A percentile compares a stretch with the other conserved stretches of the same genome.
phyloP scores from a whole-genome alignment of 2,888 invertebrate genomes.

The Hirtodrosophila cameraria region DNA sequence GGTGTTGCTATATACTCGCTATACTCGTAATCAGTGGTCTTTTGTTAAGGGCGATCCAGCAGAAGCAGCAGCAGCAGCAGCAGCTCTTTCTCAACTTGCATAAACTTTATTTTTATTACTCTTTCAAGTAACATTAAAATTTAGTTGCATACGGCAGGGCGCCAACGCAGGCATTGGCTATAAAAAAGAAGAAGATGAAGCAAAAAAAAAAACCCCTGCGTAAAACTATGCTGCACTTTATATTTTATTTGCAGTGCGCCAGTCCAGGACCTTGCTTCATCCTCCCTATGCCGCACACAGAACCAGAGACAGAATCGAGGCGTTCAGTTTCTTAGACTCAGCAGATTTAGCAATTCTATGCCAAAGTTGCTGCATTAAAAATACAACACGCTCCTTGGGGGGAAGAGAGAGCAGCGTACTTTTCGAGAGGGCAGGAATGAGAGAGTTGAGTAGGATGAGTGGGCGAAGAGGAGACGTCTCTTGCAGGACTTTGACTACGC shows the following conservation, averaged over 20 bases:
- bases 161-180: slow-evolving; percentile 38
- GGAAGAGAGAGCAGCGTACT: slow-evolving; percentile 4
- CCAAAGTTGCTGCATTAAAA: slow-evolving; percentile 75
- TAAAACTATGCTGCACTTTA: slow-evolving; percentile 72
- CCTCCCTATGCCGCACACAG: slow-evolving; percentile 20
- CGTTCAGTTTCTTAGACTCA: slow-evolving; percentile 71
- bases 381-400: slow-evolving; percentile 53
- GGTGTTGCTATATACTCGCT: slow-evolving; percentile 27
- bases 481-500: slow-evolving; percentile 19
- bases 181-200: no score
- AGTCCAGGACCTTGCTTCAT: slow-evolving; percentile 31
- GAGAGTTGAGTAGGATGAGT: no score
- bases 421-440: neutral
- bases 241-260: slow-evolving; percentile 65
- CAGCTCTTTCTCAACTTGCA: slow-evolving; percentile 66
- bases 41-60: slow-evolving; percentile 40
- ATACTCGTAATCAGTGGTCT: slow-evolving; percentile 45
- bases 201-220: slow-evolving; percentile 53
- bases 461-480: neutral
- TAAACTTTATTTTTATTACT: slow-evolving; percentile 78
- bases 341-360: slow-evolving; percentile 78
- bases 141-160: slow-evolving; percentile 62
- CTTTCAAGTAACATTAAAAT: slow-evolving; percentile 79
- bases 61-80: no score
- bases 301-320: slow-evolving; percentile 13